Conservation (phyloP, 2,113 vertebrate species). For the Progne subis region DNA sequence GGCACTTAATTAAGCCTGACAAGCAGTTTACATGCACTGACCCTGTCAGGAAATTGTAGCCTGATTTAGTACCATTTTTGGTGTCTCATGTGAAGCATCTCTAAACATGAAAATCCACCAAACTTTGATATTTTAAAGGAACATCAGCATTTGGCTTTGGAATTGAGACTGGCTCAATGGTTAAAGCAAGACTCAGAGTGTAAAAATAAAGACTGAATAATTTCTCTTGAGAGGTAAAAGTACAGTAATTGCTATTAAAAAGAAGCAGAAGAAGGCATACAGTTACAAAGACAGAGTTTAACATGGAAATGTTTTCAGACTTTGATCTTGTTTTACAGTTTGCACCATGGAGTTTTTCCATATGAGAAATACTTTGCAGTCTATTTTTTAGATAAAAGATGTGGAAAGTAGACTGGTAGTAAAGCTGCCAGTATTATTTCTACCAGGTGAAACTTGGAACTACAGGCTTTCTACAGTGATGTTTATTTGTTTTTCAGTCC, state of each 20-base stretch:
- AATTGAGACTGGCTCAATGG: neutral
- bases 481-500: neutral
- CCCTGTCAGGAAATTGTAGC: neutral
- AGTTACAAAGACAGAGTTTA: neutral
- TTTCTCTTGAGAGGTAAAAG: neutral
- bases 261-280: neutral
- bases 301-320: neutral
- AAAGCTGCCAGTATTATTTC: neutral
- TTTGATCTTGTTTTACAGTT: neutral
- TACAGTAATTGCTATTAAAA: neutral
- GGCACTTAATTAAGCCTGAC: neutral
- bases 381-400: neutral
- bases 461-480: neutral
- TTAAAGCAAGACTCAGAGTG: neutral
- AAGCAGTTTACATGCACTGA: neutral
- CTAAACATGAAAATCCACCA: neutral
- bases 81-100: neutral
- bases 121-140: neutral
- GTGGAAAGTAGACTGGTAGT: neutral
- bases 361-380: neutral
- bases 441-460: neutral
- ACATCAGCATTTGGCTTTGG: neutral
- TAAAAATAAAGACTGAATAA: neutral
- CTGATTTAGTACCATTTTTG: neutral
- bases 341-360: neutral